Percentiles rank a stretch among this genome's conserved stretches.
Evolutionary conservation across 2,888 invertebrate species (phyloP).

Genomic region (Lithophane semibrunnea): DNA sequence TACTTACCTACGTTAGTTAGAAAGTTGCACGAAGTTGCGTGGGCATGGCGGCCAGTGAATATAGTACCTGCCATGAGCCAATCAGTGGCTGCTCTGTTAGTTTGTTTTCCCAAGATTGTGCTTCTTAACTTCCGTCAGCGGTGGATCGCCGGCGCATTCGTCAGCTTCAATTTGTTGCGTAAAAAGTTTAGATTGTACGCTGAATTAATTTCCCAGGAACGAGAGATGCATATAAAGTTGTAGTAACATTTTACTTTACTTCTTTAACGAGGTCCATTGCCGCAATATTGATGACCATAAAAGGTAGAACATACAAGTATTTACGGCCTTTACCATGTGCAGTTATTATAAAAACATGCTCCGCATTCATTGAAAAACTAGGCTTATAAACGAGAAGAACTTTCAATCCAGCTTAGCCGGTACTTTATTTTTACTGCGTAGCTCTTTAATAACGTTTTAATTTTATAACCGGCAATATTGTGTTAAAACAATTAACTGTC

Average conservation of each 20-base stretch:
- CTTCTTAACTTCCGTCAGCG: conserved; percentile 37
- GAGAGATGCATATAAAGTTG: conserved; percentile 38
- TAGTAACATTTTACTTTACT: conserved; percentile 30
- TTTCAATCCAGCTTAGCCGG: conserved; percentile 42
- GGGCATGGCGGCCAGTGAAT: conserved; percentile 51
- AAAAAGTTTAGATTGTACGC: conserved; percentile 20
- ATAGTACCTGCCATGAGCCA: conserved; percentile 55
- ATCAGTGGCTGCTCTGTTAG: conserved; percentile 52
- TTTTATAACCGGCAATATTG: conserved; percentile 70
- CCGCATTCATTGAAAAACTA: conserved; percentile 52
- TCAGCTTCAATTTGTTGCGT: conserved; percentile 42
- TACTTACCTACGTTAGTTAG: conserved; percentile 63
- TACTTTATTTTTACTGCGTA: conserved; percentile 62
- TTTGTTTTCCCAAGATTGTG: conserved; percentile 44
- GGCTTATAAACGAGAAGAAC: conserved; percentile 43
- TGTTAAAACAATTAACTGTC: conserved; percentile 65
- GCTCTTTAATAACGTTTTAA: conserved; percentile 68
- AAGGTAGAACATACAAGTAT: conserved; percentile 40
- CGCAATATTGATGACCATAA: conserved; percentile 40
- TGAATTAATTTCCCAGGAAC: conserved; percentile 12
- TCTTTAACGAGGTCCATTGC: conserved; percentile 10
- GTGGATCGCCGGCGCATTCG: conserved; percentile 41
- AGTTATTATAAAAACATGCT: conserved; percentile 47
- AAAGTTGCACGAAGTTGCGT: conserved; percentile 63
- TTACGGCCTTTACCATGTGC: conserved; percentile 36